These are phyloP conservation scores for Apeltes quadracus DNA, from an alignment of 2,113 vertebrate genomes.

Conservation along the genomic window DNA sequence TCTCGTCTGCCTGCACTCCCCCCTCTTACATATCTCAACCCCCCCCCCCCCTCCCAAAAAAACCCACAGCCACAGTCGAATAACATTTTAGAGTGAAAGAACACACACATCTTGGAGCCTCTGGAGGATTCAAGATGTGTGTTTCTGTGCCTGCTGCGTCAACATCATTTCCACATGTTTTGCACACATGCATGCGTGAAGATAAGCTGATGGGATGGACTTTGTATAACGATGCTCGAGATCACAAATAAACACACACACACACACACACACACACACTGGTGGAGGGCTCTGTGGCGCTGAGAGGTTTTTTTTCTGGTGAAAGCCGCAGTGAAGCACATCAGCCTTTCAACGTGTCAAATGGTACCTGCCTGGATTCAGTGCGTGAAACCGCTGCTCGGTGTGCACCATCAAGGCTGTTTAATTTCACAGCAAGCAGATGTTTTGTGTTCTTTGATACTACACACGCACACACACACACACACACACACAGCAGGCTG, in stretches of 20 bases:
- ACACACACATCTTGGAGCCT: conserved; percentile 28
- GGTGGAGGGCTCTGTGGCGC: conserved; percentile 23
- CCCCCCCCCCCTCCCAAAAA: not conserved
- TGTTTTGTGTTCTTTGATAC: conserved; percentile 66
- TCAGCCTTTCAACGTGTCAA: conserved; percentile 64
- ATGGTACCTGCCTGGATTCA: conserved; percentile 64
- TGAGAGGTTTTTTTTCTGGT: conserved; percentile 42
- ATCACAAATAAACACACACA: conserved; percentile 44
- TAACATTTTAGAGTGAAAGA: conserved; percentile 21
- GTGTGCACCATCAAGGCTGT: conserved; percentile 70
- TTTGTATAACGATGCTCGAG: conserved; percentile 37
- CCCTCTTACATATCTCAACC: conserved; percentile 19
- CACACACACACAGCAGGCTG: conserved; percentile 33
- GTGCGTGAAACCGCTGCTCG: conserved; percentile 60
- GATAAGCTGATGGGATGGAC: conserved; percentile 50
- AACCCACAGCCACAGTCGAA: conserved; percentile 8
- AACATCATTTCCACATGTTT: conserved; percentile 41
- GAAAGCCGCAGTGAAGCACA: conserved; percentile 59
- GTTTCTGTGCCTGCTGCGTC: conserved; percentile 32
- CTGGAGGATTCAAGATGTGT: conserved; percentile 2
- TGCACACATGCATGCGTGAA: conserved; percentile 35
- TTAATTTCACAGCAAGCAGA: conserved; percentile 69
- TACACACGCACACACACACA: conserved; percentile 42
- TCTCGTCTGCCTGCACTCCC: conserved; percentile 19
- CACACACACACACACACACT: not conserved